Base-by-base conservation (phyloP, 2,888 invertebrate species). In the Cephonodes hylas region DNA sequence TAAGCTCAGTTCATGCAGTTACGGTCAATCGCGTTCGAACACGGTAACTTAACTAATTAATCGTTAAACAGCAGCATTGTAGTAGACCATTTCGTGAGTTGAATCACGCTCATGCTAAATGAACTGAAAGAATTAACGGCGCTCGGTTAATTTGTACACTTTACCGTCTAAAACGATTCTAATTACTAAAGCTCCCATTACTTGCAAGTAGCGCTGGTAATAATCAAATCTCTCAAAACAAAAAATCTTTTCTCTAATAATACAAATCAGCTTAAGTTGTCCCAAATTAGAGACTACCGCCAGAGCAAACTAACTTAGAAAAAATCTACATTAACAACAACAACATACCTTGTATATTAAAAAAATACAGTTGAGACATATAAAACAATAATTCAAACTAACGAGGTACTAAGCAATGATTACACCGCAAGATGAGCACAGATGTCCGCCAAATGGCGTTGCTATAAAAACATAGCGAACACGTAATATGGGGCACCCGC, bases 51-150 rank as follows among this genome's bases (percentile, higher is more conserved):
- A 53, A 79, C 83, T 86, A 86, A 86, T 86, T 82, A 80, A 82
- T 77, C 73, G 76, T 77, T 79, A 80, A 85, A 85, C 80, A 80
- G 77, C 67, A 71, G 71, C 79, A 79, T 79, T 84, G 81, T 83
- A 65, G 70, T 63, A 63, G 59, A 66, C 68, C 60, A 65, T 64
- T 64, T 66, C 62, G 68, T 66, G 60, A 45, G 65, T 71, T 69
- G 73, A 74, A 73, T 75, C 67, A 71, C 62, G 63, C 61, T 66
- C 61, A 64, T 65, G 70, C 77, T 79, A 76, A 72, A 63, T 57
- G 61, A 65, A 71, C 70, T 73, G 13, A 38, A 34, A 48, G n/a
- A 60, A 60, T 60, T 60, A 60, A 25, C 42, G 20, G 68, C 68
- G 73, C 69, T 69, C 71, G 64, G 62, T 53, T 53, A 31, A 53